Evolutionary conservation across 2,888 invertebrate genomes (phyloP).

Genomic region (Heteromurus nitidus): DNA sequence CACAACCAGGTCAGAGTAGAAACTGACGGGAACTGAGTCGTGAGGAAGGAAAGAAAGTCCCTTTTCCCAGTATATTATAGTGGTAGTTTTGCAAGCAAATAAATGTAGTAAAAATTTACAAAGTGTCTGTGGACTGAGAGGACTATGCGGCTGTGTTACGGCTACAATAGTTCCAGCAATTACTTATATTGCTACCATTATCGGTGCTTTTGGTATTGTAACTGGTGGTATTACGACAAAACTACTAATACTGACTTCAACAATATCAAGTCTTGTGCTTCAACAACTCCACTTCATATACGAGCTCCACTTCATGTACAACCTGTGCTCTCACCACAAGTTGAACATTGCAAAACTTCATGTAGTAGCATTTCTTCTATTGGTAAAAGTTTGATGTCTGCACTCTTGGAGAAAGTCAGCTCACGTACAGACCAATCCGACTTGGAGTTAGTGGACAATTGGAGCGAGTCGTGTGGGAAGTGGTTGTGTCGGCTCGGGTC

Average conservation of each 20-base stretch:
- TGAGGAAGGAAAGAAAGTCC: neutral
- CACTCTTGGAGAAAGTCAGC: slow-evolving; percentile 66
- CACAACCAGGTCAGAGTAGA: neutral
- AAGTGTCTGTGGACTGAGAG: slow-evolving; percentile 19
- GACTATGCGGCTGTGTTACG: slow-evolving; percentile 29
- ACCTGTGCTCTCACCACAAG: slow-evolving; percentile 46
- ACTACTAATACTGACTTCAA: slow-evolving; percentile 33
- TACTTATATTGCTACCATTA: slow-evolving; percentile 35
- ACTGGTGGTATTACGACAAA: slow-evolving; percentile 25
- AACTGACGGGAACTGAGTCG: neutral
- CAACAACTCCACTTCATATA: slow-evolving; percentile 8
- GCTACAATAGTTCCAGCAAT: slow-evolving; percentile 23
- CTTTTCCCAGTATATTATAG: neutral
- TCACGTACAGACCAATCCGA: slow-evolving; percentile 65
- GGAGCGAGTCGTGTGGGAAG: slow-evolving; percentile 65
- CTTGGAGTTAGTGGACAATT: slow-evolving; percentile 67
- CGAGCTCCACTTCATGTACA: slow-evolving; percentile 10
- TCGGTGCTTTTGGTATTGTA: slow-evolving; percentile 28
- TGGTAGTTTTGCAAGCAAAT: slow-evolving; percentile 13
- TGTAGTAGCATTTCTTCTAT: slow-evolving; percentile 36
- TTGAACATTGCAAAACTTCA: slow-evolving; percentile 34
- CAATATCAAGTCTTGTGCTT: slow-evolving; percentile 30
- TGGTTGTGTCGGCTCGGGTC: slow-evolving; percentile 65
- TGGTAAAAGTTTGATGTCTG: slow-evolving; percentile 48
- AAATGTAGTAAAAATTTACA: neutral